phyloP scores from a whole-genome alignment of 35 echinoderm and acorn worm genomes.

The Ophiothrix spiculata region DNA sequence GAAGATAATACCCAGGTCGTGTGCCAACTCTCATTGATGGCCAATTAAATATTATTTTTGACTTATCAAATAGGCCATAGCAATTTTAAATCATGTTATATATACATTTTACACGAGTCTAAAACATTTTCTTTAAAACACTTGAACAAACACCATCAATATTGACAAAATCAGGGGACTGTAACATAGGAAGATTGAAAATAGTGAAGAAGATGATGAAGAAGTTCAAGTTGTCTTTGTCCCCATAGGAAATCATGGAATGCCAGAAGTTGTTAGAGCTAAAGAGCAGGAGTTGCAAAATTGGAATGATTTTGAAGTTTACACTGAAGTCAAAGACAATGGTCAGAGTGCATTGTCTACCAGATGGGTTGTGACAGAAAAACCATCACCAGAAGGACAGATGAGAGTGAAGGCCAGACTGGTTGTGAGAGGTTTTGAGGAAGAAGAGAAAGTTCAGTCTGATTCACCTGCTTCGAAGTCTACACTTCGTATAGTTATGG shows the following conservation, averaged over 20 bases:
- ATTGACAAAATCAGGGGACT: too few relatives aligned
- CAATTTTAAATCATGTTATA: too few relatives aligned
- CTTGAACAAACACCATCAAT: too few relatives aligned
- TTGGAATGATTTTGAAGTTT: conserved; percentile 34
- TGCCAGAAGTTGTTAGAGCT: not conserved
- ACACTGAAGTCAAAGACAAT: conserved; percentile 11
- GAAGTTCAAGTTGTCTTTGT: not conserved
- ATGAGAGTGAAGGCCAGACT: not conserved
- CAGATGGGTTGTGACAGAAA: conserved; percentile 20
- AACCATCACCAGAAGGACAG: not conserved
- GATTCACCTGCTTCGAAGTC: not conserved
- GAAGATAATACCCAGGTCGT: too few relatives aligned
- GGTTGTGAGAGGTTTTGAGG: not conserved
- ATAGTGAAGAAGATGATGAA: not conserved
- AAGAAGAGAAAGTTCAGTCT: conserved; percentile 3
- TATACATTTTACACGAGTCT: too few relatives aligned
- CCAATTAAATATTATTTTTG: too few relatives aligned
- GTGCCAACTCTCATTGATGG: too few relatives aligned
- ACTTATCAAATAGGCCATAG: too few relatives aligned
- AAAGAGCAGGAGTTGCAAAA: conserved; percentile 23
- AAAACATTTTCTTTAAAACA: too few relatives aligned
- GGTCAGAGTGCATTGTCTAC: conserved; percentile 15
- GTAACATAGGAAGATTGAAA: not conserved
- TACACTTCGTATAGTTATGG: not conserved
- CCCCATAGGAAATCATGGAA: not conserved